Percentiles rank a stretch among this genome's conserved stretches.
phyloP scores from a whole-genome alignment of 2,888 invertebrate species.

The Tetranychus piercei region DNA sequence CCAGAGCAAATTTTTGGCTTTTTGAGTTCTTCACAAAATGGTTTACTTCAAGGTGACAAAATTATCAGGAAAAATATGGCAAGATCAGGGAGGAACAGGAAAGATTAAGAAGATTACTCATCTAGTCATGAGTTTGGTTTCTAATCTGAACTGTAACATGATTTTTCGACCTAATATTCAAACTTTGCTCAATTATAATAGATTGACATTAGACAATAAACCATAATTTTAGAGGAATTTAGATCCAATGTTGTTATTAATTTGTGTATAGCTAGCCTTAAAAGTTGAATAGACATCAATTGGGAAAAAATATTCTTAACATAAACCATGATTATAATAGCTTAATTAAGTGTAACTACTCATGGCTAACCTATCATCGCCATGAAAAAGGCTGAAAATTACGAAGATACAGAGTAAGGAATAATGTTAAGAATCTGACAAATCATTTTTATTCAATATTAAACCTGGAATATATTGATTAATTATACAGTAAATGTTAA shows the following conservation, averaged over 20 bases:
- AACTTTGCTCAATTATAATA: too few relatives aligned
- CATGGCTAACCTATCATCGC: not conserved
- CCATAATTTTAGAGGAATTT: not conserved
- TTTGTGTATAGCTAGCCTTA: not conserved
- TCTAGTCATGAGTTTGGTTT: too few relatives aligned
- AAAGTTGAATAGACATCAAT: not conserved
- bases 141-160: too few relatives aligned
- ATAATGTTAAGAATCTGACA: not conserved
- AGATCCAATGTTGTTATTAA: not conserved
- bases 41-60: too few relatives aligned
- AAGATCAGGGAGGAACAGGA: too few relatives aligned
- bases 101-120: too few relatives aligned
- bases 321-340: not conserved
- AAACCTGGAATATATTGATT: too few relatives aligned
- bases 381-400: not conserved
- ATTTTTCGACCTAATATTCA: too few relatives aligned
- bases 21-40: too few relatives aligned
- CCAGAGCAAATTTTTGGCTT: too few relatives aligned
- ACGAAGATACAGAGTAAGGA: not conserved
- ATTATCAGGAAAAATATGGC: too few relatives aligned
- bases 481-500: too few relatives aligned
- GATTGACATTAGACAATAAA: not conserved
- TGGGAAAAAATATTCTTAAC: not conserved
- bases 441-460: not conserved
- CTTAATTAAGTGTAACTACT: not conserved